phyloP scores from a whole-genome alignment of 2,888 invertebrate species.

The Napeogenes inachia region DNA sequence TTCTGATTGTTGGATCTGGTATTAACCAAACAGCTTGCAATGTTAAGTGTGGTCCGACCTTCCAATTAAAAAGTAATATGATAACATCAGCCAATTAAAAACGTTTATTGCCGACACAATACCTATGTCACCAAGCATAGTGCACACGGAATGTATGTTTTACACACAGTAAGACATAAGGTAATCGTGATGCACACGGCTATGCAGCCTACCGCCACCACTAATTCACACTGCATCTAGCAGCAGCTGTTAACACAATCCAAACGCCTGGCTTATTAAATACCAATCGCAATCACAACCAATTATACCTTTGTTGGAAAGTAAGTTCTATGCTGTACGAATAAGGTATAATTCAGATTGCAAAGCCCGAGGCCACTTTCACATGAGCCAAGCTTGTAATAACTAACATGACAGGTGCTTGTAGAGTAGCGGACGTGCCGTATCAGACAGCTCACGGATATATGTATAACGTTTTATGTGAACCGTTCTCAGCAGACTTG shows the following conservation, averaged over 20 bases:
- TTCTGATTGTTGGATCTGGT: conserved; percentile 13
- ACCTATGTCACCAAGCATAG: conserved; percentile 40
- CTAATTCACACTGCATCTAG: conserved; percentile 43
- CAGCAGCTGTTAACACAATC: conserved; percentile 35
- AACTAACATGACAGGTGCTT: conserved; percentile 50
- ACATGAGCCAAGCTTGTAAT: conserved; percentile 48
- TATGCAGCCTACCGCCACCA: conserved; percentile 54
- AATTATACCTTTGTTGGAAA: conserved; percentile 10
- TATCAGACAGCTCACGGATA: conserved; percentile 22
- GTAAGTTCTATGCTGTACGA: conserved; percentile 4
- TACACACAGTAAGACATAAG: conserved; percentile 36
- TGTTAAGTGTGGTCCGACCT: not conserved
- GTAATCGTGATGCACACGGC: conserved; percentile 44
- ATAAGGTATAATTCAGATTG: conserved; percentile 20
- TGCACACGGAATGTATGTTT: conserved; percentile 42
- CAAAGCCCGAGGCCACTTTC: conserved; percentile 37
- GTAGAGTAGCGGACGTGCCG: conserved; percentile 37
- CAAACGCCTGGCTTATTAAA: conserved; percentile 33
- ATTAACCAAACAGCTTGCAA: no score
- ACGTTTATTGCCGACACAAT: conserved; percentile 25
- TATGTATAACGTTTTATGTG: conserved; percentile 16
- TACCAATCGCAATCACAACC: conserved; percentile 28
- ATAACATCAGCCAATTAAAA: conserved; percentile 13
- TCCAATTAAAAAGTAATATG: conserved; percentile 7
- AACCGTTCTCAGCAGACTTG: conserved; percentile 19